phyloP scores from a whole-genome alignment of 2,888 invertebrate genomes.

The Pseudoips prasinana region DNA sequence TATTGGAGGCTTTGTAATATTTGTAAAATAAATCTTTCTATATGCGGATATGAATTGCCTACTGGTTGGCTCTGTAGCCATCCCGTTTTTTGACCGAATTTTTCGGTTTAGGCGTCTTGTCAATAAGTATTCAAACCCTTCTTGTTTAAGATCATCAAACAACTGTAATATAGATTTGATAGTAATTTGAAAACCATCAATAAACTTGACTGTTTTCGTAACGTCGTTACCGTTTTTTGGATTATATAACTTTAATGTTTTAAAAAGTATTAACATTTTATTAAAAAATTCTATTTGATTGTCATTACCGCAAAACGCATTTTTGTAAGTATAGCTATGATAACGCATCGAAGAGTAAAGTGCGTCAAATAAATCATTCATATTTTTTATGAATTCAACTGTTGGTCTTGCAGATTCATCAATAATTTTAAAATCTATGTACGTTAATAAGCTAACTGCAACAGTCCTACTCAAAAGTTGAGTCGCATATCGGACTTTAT shows the following conservation, averaged over 20 bases:
- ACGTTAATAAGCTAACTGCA: conserved; percentile 24
- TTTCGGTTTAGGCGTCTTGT: neutral
- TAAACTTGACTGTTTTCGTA: conserved; percentile 1
- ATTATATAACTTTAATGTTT: conserved; percentile 1
- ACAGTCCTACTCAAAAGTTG: conserved; percentile 35
- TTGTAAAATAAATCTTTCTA: conserved; percentile 2
- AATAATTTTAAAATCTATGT: conserved; percentile 2
- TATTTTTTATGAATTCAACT: conserved; percentile 10
- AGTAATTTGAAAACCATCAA: conserved; percentile 9
- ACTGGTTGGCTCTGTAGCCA: conserved; percentile 1
- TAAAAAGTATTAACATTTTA: conserved; percentile 2
- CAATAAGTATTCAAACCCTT: conserved; percentile 3
- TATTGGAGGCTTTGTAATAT: conserved; percentile 14
- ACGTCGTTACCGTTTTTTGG: neutral
- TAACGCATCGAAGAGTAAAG: neutral
- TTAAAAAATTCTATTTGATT: conserved; percentile 2
- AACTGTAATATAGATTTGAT: conserved; percentile 9
- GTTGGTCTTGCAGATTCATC: conserved; percentile 3
- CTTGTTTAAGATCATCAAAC: conserved; percentile 8
- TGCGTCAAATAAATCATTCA: conserved; percentile 24
- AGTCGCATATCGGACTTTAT: conserved; percentile 27
- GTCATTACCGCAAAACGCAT: conserved; percentile 28
- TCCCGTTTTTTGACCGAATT: conserved; percentile 1
- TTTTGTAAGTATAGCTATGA: neutral
- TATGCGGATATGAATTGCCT: conserved; percentile 3